phyloP scores from a whole-genome alignment of 2,797 vertebrate species.

The Enteromius trimaculatus region DNA sequence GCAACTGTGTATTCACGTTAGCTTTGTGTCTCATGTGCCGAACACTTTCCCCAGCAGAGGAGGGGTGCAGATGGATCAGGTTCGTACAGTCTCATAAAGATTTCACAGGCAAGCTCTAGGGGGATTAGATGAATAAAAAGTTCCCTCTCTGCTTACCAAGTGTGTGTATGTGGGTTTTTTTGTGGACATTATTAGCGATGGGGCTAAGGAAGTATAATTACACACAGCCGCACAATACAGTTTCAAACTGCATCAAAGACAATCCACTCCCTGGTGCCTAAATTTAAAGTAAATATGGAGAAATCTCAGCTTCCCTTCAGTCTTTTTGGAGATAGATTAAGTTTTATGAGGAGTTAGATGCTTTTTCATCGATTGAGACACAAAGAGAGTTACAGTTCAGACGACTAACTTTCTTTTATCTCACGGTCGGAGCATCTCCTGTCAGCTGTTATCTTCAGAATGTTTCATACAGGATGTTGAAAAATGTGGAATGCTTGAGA shows the following conservation, averaged over 20 bases:
- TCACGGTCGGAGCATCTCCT: slow-evolving; percentile 3
- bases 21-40: slow-evolving; percentile 34
- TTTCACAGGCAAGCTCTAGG: slow-evolving; percentile 77
- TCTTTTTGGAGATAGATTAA: slow-evolving; percentile 30
- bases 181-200: slow-evolving; percentile 53
- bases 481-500: neutral
- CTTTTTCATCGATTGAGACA: slow-evolving; percentile 26
- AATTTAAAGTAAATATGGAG: slow-evolving; percentile 46
- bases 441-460: slow-evolving; percentile 40
- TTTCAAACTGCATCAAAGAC: slow-evolving; percentile 43
- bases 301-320: slow-evolving; percentile 29
- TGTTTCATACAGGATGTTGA: slow-evolving; percentile 5
- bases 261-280: slow-evolving; percentile 26
- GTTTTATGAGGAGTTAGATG: slow-evolving; percentile 34
- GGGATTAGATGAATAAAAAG: slow-evolving; percentile 76
- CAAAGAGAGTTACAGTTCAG: slow-evolving; percentile 37
- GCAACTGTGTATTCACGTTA: slow-evolving; percentile 44
- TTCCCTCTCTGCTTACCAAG: slow-evolving; percentile 78
- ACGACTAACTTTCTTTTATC: slow-evolving; percentile 38
- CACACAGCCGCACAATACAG: slow-evolving; percentile 50
- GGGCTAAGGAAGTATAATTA: slow-evolving; percentile 56
- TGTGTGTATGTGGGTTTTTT: slow-evolving; percentile 51
- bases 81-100: slow-evolving; percentile 77
- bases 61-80: slow-evolving; percentile 71
- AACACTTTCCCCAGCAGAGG: slow-evolving; percentile 73